Base-by-base conservation (phyloP, 64 coral and sea anemone species). In the Astreopora myriophthalma region DNA sequence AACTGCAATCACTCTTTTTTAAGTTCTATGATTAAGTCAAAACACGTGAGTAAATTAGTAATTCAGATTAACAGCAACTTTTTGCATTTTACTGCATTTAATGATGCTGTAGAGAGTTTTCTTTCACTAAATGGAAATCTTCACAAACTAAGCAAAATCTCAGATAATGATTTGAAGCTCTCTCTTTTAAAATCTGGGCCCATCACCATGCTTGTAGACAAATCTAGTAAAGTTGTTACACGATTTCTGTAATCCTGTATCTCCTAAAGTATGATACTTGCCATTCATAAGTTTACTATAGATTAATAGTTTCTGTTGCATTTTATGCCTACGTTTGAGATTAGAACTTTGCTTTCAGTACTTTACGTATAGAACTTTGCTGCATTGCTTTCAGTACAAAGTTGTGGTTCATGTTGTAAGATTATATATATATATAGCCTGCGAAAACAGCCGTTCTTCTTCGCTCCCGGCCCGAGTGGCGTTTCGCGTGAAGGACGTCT, bases 111-210 rank as follows among this genome's bases (percentile, higher is more conserved):
- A 66, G 24, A 66, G 58, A 68, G 80, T 66, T 65, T 85, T 85
- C 58, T 85, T 37, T 65, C 80, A 85, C 80, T 85, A 66, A 63
- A 85, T 35, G 81, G 58, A 65, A 66, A 7, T 65, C 55, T 67
- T 63, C 55, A 63, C n/a, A 85, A 85, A 19, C 55, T 85, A 67
- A 39, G 81, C 27, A 12, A 84, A 58, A 84, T 84, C 32, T 84
- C 79, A 84, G 79, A 84, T 60, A 84, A 58, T 84, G 81, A 85
- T 66, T 65, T 85, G 7, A 85, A 85, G 36, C 58, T 85, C 52
- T 52, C 79, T 65, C 81, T 85, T 85, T 38, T 85, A 66, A 85
- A 66, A 85, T 65, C 81, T 85, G 81, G 81, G 31, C 61, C 81
- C 29, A 34, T 65, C 1, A 85, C 52, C 24, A 63, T 85, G 52